Percentiles rank a stretch among this genome's conserved stretches.
Evolutionary conservation across 2,113 vertebrate species (phyloP).

Genomic region (Ginglymostoma cirratum): DNA sequence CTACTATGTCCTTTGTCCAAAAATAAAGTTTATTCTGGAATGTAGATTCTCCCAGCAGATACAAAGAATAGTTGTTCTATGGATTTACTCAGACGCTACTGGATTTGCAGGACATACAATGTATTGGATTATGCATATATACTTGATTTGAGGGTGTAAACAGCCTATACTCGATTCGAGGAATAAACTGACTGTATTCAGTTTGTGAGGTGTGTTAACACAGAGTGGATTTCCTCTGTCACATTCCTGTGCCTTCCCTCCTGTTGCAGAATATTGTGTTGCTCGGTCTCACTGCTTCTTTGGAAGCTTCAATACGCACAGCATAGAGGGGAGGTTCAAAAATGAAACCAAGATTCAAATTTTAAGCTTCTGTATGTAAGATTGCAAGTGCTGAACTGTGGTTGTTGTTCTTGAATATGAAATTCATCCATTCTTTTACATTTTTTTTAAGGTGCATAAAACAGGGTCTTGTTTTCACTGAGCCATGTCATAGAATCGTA

Average conservation of each 20-base stretch:
- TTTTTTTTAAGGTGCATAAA: background rate
- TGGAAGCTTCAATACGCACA: background rate
- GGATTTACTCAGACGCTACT: background rate
- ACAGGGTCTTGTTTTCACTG: background rate
- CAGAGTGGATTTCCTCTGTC: background rate
- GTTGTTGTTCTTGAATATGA: background rate
- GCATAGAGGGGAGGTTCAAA: background rate
- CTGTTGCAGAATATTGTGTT: background rate
- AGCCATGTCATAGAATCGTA: background rate
- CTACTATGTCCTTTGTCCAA: too few relatives aligned
- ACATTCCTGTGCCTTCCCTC: background rate
- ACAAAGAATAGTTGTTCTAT: background rate
- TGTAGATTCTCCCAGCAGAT: too few relatives aligned
- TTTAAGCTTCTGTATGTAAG: background rate
- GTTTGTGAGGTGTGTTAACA: background rate
- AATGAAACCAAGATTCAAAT: background rate
- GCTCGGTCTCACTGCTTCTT: background rate
- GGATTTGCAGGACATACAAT: too few relatives aligned
- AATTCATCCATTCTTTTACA: background rate
- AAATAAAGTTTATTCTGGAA: too few relatives aligned
- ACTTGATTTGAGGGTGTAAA: background rate
- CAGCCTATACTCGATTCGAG: background rate
- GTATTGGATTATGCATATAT: background rate
- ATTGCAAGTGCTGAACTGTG: background rate
- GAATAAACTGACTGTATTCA: background rate